Percentiles rank a stretch among this genome's conserved stretches.
Evolutionary conservation across 2,888 invertebrate species (phyloP).

Genomic region (Drosophila longiperda): DNA sequence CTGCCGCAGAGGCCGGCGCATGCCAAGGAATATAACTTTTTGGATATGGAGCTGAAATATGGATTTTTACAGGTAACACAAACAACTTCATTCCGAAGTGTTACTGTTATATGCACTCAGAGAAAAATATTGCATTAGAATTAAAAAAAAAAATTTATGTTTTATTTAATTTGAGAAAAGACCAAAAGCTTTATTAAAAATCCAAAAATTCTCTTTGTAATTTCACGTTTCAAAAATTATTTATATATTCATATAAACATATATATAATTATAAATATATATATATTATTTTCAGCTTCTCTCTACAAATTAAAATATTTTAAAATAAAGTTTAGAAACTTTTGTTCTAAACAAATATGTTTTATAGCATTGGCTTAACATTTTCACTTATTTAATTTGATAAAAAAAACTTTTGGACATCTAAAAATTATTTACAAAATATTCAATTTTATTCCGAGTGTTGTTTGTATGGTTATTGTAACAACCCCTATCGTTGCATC

Average conservation of each 20-base stretch:
- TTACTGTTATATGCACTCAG: not conserved
- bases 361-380: not conserved
- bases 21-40: conserved; percentile 93
- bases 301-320: not conserved
- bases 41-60: conserved; percentile 97
- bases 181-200: not conserved
- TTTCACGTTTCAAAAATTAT: not conserved
- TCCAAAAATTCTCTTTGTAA: not conserved
- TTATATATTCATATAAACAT: not conserved
- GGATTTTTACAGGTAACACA: conserved; percentile 93
- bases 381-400: not conserved
- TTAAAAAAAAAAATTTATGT: not conserved
- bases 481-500: not conserved
- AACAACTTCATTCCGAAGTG: conserved; percentile 17
- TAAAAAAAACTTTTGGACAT: not conserved
- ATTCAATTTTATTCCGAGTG: not conserved
- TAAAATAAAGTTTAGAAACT: rapidly evolving
- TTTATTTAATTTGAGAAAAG: not conserved
- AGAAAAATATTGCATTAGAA: not conserved
- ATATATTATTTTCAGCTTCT: no score
- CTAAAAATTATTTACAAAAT: no score
- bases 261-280: not conserved
- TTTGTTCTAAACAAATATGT: not conserved
- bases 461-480: conserved; percentile 10
- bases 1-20: conserved; percentile 87